These are phyloP conservation scores for Beaufortia kweichowensis DNA, from an alignment of 2,113 vertebrate species.

Conservation along the genomic window DNA sequence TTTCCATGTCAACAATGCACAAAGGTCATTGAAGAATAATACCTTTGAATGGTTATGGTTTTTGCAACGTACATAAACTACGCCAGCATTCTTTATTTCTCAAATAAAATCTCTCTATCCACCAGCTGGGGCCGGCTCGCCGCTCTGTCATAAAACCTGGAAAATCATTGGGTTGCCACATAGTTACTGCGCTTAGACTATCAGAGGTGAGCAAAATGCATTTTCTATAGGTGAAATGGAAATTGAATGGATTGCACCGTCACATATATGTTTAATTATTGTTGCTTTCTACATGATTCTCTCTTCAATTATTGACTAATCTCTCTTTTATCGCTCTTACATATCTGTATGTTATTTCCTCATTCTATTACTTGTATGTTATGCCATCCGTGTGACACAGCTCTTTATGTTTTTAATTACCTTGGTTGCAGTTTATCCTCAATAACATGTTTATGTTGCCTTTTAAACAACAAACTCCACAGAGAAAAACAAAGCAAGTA, in stretches of 20 bases:
- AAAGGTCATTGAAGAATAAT: conserved; percentile 70
- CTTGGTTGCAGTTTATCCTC: background rate
- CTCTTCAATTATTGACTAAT: too few relatives aligned
- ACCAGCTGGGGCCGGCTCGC: conserved; percentile 44
- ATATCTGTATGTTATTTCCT: background rate
- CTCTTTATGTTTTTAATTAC: background rate
- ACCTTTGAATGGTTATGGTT: conserved; percentile 51
- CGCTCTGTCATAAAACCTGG: conserved; percentile 46
- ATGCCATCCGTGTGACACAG: background rate
- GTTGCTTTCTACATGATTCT: conserved; percentile 19
- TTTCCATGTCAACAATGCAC: conserved; percentile 64
- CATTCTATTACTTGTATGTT: background rate
- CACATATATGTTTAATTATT: conserved; percentile 18
- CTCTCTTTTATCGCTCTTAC: conserved; percentile 5
- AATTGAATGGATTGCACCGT: conserved; percentile 22
- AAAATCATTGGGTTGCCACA: conserved; percentile 40
- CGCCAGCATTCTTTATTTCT: conserved; percentile 15
- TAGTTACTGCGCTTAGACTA: conserved; percentile 38
- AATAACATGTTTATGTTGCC: conserved; percentile 3
- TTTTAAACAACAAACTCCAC: background rate
- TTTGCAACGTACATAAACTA: conserved; percentile 45
- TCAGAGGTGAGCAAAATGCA: conserved; percentile 26
- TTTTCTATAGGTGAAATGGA: conserved; percentile 26
- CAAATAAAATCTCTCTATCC: conserved; percentile 59
- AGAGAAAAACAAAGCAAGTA: background rate